Base-by-base conservation (phyloP, 2,888 invertebrate species). In the Macrophya annulata region DNA sequence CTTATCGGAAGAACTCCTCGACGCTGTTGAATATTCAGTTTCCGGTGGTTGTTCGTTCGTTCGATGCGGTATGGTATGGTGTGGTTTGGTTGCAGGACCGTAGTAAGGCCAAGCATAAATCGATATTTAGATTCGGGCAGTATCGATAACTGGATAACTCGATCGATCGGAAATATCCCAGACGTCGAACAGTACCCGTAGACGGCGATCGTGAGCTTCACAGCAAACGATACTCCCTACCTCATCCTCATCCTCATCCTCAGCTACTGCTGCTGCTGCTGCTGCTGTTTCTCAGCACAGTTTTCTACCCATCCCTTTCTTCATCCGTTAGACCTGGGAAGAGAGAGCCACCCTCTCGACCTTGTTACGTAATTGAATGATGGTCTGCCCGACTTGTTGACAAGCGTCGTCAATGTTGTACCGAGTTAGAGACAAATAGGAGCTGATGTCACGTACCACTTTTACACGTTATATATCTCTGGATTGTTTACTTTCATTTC, bases 321-420 rank as follows among this genome's bases (percentile, higher is more conserved):
- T 21, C 10, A 48, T n/a, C 76, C 51, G 15, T 25, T 51, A 48
- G 76, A 48, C 51, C 82, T 65, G 79, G 25, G 68, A 62, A 62
- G 85, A 79, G 51, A 62, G 85, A 79, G 25, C 31, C 85, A 68
- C 59, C 85, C 85, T 84, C 86, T 85, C 86, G 85, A 86, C 87
- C 90, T 89, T 89, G 89, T 90, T 90, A 88, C 89, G 89, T 92
- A 92, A 92, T 92, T 92, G 91, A 92, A 92, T 91, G 90, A 92
- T 88, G 90, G 89, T 87, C 88, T 87, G 89, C 88, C 89, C 88
- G 89, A 89, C 90, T 90, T 90, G 90, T 90, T 89, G 90, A 91
- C 90, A 90, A 90, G 90, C 87, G 88, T 88, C 89, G 88, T 88
- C 89, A 88, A 89, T 91, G 90, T 81, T 81, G 81, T 90, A 91